phyloP scores from a whole-genome alignment of 2,888 invertebrate species.

The Eulithis testata region DNA sequence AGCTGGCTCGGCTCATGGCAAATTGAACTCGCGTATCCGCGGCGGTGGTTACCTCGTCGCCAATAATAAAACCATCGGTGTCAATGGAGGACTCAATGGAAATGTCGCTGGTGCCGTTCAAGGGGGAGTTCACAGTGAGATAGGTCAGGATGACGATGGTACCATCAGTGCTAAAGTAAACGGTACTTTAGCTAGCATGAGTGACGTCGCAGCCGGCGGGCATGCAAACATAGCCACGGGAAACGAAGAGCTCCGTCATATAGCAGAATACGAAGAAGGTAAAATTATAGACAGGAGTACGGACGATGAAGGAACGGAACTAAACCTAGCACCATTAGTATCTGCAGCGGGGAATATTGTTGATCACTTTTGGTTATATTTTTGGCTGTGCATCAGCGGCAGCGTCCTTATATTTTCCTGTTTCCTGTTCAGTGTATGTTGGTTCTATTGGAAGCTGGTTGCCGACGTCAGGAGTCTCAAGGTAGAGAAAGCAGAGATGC shows the following conservation, averaged over 20 bases:
- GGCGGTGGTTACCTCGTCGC: conserved; percentile 1
- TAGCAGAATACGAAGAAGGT: conserved; percentile 10
- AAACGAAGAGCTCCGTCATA: conserved; percentile 6
- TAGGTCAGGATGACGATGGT: conserved; percentile 8
- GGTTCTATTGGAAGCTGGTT: conserved; percentile 12
- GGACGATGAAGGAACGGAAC: not conserved
- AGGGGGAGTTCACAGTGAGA: not conserved
- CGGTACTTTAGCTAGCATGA: not conserved
- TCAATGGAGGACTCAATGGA: conserved; percentile 8
- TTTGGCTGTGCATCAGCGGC: conserved; percentile 5
- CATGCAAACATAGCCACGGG: conserved; percentile 17
- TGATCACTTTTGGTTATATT: conserved; percentile 16
- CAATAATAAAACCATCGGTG: not conserved
- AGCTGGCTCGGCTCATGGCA: not conserved
- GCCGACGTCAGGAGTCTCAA: conserved; percentile 7
- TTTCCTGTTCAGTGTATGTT: conserved; percentile 1
- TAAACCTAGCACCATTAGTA: conserved; percentile 1
- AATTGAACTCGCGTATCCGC: not conserved
- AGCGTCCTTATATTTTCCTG: not conserved
- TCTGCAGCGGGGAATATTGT: conserved; percentile 8
- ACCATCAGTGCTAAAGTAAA: not conserved
- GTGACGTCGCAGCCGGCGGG: not conserved
- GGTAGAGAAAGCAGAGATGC: not conserved
- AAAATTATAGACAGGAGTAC: not conserved
- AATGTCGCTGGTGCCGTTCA: conserved; percentile 1